Conservation (phyloP, 37 sponge, comb jelly and placozoan genomes). For the Petrosia ficiformis region DNA sequence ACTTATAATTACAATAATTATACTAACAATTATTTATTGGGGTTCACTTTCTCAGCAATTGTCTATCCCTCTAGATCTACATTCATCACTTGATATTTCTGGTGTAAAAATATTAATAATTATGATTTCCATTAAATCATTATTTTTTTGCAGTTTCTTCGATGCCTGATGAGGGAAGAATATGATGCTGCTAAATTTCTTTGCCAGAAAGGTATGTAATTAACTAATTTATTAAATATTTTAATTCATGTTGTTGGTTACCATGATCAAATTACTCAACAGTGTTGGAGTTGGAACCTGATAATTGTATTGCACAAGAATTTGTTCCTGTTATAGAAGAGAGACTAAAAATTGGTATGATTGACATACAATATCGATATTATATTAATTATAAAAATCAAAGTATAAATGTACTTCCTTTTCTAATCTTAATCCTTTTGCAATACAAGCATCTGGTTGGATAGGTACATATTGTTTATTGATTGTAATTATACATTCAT, state of each 20-base stretch:
- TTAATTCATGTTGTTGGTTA: not conserved
- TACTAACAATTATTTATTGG: too few species aligned
- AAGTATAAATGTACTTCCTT: too few species aligned
- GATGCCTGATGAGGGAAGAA: slow-evolving; percentile 59
- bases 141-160: slow-evolving; percentile 39
- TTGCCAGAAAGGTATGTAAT: slow-evolving; percentile 50
- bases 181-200: slow-evolving; percentile 66
- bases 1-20: too few species aligned
- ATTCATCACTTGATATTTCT: too few species aligned
- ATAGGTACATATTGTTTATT: too few species aligned
- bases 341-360: slow-evolving; percentile 12
- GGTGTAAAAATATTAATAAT: not conserved
- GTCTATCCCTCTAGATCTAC: too few species aligned
- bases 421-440: too few species aligned
- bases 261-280: not conserved
- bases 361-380: not conserved
- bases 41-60: too few species aligned
- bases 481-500: too few species aligned
- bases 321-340: slow-evolving; percentile 62
- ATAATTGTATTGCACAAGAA: slow-evolving; percentile 45
- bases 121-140: not conserved
- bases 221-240: not conserved
- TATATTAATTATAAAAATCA: not conserved
- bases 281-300: slow-evolving; percentile 69
- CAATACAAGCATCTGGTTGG: too few species aligned